These are phyloP conservation scores for Chiridota heheva DNA, from an alignment of 35 echinoderm and acorn worm genomes.

Conservation along the genomic window DNA sequence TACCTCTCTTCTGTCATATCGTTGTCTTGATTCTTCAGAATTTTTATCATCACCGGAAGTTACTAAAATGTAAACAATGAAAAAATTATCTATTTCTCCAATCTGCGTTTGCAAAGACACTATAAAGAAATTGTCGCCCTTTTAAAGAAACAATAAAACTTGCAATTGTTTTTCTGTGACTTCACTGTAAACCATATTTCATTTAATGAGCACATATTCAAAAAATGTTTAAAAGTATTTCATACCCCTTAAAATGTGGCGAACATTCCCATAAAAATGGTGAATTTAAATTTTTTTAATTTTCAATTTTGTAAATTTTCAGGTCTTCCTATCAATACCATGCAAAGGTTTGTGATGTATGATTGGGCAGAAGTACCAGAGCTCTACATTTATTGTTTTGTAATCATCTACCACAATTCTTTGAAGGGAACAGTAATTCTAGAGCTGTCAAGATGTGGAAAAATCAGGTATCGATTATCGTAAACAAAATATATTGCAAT, in stretches of 20 bases:
- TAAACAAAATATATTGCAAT: no score
- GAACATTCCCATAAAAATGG: background rate
- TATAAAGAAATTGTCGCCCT: no score
- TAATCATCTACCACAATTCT: background rate
- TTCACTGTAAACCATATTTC: background rate
- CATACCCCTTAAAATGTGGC: background rate
- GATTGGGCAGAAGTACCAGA: background rate
- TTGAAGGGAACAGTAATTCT: background rate
- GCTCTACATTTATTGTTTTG: background rate
- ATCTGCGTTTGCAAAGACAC: no score
- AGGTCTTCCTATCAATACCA: background rate
- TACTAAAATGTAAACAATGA: no score
- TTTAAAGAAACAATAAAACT: constrained; percentile 12
- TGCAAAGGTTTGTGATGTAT: background rate
- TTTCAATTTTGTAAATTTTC: background rate
- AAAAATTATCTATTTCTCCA: no score
- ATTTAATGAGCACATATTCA: background rate
- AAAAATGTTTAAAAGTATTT: background rate
- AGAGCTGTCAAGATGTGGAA: no score
- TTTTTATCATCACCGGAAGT: no score
- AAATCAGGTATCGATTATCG: no score
- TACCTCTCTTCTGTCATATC: no score
- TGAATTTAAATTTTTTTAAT: background rate
- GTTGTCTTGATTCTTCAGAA: no score
- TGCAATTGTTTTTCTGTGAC: background rate